These are phyloP conservation scores for Alcedo atthis DNA, from an alignment of 2,797 vertebrate species.

Conservation along the genomic window DNA sequence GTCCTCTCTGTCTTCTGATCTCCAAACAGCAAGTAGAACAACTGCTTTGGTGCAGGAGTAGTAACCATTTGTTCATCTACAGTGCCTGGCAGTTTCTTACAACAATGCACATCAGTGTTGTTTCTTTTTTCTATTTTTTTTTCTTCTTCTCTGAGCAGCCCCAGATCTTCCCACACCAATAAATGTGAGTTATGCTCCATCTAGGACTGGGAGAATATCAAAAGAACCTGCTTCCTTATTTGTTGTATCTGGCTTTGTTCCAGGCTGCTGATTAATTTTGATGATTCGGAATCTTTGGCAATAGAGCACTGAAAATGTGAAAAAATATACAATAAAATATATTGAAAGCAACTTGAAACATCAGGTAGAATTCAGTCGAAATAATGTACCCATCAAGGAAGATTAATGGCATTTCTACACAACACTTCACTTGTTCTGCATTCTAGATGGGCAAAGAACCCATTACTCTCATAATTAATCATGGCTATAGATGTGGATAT, in stretches of 20 bases:
- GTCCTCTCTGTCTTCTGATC: neutral
- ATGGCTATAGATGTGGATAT: neutral
- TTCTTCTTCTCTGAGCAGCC: neutral
- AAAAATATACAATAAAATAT: conserved; percentile 65
- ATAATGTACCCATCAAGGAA: conserved; percentile 57
- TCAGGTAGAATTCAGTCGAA: conserved; percentile 57
- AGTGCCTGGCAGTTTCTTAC: neutral
- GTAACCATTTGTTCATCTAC: neutral
- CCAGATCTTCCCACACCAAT: conserved; percentile 29
- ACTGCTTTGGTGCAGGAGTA: neutral
- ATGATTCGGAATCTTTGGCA: conserved; percentile 65
- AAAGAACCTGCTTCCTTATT: conserved; percentile 14
- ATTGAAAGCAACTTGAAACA: conserved; percentile 69
- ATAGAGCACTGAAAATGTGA: conserved; percentile 44
- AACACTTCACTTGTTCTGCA: conserved; percentile 38
- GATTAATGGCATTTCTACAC: conserved; percentile 58
- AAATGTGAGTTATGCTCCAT: conserved; percentile 60
- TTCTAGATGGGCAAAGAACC: conserved; percentile 57
- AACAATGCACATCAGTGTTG: neutral
- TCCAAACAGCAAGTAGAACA: neutral
- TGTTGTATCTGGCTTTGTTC: conserved; percentile 49
- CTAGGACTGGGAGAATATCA: conserved; percentile 23
- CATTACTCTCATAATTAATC: conserved; percentile 48
- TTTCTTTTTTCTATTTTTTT: neutral
- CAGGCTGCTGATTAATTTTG: conserved; percentile 61